A percentile compares a stretch with the other conserved stretches of the same genome.
phyloP scores from a whole-genome alignment of 2,888 invertebrate genomes.

The Horisme vitalbata region DNA sequence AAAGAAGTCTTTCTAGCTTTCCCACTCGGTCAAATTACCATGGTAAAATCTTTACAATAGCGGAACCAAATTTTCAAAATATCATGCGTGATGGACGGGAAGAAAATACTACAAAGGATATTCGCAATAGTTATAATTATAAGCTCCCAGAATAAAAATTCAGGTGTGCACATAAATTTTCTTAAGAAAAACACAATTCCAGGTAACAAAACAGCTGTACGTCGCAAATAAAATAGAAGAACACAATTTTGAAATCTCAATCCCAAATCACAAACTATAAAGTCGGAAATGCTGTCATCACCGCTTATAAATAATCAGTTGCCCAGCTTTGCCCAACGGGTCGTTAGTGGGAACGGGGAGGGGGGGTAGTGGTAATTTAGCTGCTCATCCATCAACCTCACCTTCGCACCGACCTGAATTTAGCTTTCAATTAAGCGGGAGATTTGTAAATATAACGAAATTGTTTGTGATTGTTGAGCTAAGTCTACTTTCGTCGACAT shows the following conservation, averaged over 20 bases:
- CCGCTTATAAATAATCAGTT: slow-evolving; percentile 71
- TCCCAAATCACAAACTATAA: slow-evolving; percentile 59
- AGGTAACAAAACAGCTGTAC: slow-evolving; percentile 29
- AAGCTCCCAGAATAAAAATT: slow-evolving; percentile 8
- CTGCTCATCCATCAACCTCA: slow-evolving; percentile 71
- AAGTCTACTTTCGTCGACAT: too few species aligned
- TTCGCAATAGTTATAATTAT: too few species aligned
- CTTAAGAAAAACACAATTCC: slow-evolving; percentile 9
- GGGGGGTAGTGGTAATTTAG: slow-evolving; percentile 61
- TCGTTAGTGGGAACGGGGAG: slow-evolving; percentile 56
- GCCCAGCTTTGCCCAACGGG: slow-evolving; percentile 50
- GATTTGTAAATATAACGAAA: slow-evolving; percentile 33
- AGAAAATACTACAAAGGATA: too few species aligned
- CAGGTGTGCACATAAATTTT: slow-evolving; percentile 13
- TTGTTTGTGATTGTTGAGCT: too few species aligned
- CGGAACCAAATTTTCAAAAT: too few species aligned
- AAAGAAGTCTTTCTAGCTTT: too few species aligned
- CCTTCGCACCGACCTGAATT: slow-evolving; percentile 65
- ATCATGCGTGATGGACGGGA: too few species aligned
- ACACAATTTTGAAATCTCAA: slow-evolving; percentile 49
- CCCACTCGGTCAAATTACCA: too few species aligned
- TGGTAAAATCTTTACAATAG: too few species aligned
- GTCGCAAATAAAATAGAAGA: slow-evolving; percentile 34
- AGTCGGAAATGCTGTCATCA: slow-evolving; percentile 76
- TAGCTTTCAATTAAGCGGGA: slow-evolving; percentile 62